Evolutionary conservation across 2,113 vertebrate species (phyloP), one percentile per base, ranked within the genome.

Genomic region (Psilopsiagon aurifrons): DNA sequence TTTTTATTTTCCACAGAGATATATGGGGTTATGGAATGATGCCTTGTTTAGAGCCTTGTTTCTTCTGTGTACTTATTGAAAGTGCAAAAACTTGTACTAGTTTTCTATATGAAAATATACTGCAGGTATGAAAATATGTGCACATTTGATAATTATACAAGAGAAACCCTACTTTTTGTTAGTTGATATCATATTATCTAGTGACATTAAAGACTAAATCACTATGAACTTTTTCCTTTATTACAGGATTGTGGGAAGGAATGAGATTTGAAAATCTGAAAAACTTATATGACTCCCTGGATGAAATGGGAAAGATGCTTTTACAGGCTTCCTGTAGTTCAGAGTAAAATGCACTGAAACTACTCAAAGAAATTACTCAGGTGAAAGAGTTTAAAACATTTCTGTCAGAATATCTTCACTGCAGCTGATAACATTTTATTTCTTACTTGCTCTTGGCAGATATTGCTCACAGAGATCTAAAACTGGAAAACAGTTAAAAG

Each of bases 401-500:
- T 94, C 86, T 91, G 86, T 94, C 92, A 95, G 96, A 93, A 83
- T 78, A 87, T 55, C 73, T 91, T 95, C 63, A 73, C 63, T 62
- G 55, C 47, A 88, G 68, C 35, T 69, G 63, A 71, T 87, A 95
- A 75, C 31, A 90, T 83, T 91, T 95, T 93, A 85, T 90, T 95
- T 90, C 70, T 90, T 94, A 24, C 80, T 70, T 80, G 95, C 63
- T 95, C 73, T 97, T 94, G 97, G 63, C 97, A 99, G 99, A 98
- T 97, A 99, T 98, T 94, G 97, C 98, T 92, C 98, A 97, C 68
- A 97, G 98, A 86, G 98, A 99, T 97, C 98, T 99, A 93, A 99
- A 99, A 97, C 97, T 99, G 97, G 99, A 99, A 97, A 99, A 99
- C 97, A 87, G 98, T 99, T 97, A 99, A 99, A 98, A 98, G 98